Evolutionary conservation across 1,140 invertebrate species (phyloP).

Genomic region (Stegodyphus dumicola): DNA sequence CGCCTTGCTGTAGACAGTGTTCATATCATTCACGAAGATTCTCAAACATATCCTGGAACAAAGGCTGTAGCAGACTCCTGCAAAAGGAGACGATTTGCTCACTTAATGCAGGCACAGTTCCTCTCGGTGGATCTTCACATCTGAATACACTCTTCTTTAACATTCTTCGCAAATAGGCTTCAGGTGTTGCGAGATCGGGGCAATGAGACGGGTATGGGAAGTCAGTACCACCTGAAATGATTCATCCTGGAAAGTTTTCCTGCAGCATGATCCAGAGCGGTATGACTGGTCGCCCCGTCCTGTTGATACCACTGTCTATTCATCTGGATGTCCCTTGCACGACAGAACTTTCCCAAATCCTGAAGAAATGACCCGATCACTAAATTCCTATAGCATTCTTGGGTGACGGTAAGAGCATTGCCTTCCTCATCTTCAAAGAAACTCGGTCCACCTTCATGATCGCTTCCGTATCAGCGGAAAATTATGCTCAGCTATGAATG

Average conservation of each 20-base stretch:
- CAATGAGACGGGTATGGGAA: not conserved
- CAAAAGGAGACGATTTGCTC: conserved; percentile 7
- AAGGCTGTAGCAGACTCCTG: conserved; percentile 10
- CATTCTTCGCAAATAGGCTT: conserved; percentile 3
- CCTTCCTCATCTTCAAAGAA: too few relatives aligned
- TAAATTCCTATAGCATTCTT: too few relatives aligned
- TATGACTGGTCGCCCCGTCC: too few relatives aligned
- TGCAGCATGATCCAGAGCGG: not conserved
- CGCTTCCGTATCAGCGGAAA: too few relatives aligned
- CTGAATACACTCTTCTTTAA: conserved; percentile 12
- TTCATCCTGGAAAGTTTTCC: conserved; percentile 15
- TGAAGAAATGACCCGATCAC: too few relatives aligned
- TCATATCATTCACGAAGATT: conserved; percentile 11
- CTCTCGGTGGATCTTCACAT: not conserved
- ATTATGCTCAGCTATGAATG: too few relatives aligned
- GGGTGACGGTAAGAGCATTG: too few relatives aligned
- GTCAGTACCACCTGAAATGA: conserved; percentile 4
- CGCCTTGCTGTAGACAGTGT: not conserved
- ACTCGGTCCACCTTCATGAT: too few relatives aligned
- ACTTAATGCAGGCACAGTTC: not conserved
- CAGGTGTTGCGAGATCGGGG: conserved; percentile 3
- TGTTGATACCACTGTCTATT: too few relatives aligned
- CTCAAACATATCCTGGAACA: conserved; percentile 16
- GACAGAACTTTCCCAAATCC: too few relatives aligned
- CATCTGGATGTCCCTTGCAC: too few relatives aligned